A percentile compares a stretch with the other conserved stretches of the same genome.
These are phyloP conservation scores for Drosophila ananassae DNA, from an alignment of 1,140 invertebrate genomes.

Conservation along the genomic window DNA sequence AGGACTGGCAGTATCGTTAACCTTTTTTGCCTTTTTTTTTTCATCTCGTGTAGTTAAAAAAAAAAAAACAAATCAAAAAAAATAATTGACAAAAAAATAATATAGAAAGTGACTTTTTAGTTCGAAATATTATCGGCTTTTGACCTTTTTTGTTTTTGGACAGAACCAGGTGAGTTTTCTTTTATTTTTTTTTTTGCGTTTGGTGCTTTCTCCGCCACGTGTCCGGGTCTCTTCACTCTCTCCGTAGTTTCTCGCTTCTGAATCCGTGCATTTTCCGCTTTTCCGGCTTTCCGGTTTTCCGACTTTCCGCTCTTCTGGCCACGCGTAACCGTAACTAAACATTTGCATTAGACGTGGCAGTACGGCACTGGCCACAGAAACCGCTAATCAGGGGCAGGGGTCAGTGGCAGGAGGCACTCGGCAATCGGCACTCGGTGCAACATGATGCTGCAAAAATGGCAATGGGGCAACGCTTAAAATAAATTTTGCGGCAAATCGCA, in stretches of 20 bases:
- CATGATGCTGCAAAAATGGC: slow-evolving; percentile 12
- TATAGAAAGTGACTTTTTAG: not conserved
- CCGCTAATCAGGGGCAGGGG: slow-evolving; percentile 67
- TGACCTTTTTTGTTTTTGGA: not conserved
- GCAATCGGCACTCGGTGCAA: too few species aligned
- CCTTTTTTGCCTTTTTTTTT: not conserved
- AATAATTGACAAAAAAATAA: not conserved
- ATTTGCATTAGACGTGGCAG: slow-evolving; percentile 61
- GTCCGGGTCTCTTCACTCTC: too few species aligned
- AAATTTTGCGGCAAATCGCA: slow-evolving; percentile 67
- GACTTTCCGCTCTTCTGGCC: not conserved
- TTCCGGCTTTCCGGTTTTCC: too few species aligned
- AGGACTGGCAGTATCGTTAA: slow-evolving; percentile 5
- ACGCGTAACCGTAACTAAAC: slow-evolving; percentile 65
- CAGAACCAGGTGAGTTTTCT: not conserved
- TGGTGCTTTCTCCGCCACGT: too few species aligned
- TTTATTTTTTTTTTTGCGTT: not conserved
- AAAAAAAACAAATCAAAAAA: not conserved
- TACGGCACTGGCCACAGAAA: slow-evolving; percentile 46
- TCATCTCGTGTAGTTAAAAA: not conserved
- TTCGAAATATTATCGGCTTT: not conserved
- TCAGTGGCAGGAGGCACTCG: not conserved
- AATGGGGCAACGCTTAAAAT: slow-evolving; percentile 51
- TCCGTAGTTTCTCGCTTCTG: too few species aligned
- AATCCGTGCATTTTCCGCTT: too few species aligned